These are phyloP conservation scores for Tortricodes alternella DNA, from an alignment of 2,888 invertebrate species.

Conservation along the genomic window DNA sequence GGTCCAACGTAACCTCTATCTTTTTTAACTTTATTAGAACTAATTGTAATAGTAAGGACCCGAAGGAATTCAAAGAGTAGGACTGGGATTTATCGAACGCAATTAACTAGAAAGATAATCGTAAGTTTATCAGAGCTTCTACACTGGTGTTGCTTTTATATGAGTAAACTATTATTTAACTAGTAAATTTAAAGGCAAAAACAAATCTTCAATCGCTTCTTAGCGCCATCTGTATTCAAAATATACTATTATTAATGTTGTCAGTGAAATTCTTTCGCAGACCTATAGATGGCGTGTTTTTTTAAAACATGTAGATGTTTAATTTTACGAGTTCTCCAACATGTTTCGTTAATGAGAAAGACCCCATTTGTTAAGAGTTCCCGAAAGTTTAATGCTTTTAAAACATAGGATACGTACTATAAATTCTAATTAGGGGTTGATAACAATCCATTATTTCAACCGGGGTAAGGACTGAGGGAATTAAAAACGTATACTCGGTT, in stretches of 20 bases:
- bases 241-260: not conserved
- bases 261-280: not conserved
- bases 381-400: not conserved
- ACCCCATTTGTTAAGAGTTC: too few species aligned
- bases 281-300: constrained; percentile 1
- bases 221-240: constrained; percentile 4
- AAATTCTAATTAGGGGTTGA: constrained; percentile 26
- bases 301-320: not conserved
- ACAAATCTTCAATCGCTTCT: not conserved
- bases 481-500: constrained; percentile 28
- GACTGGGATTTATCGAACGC: not conserved
- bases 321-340: not conserved
- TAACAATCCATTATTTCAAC: constrained; percentile 24
- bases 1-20: constrained; percentile 35
- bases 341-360: not conserved
- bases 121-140: too few species aligned
- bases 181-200: too few species aligned
- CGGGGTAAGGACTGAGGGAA: constrained; percentile 18
- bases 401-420: constrained; percentile 6
- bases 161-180: too few species aligned
- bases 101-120: not conserved
- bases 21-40: not conserved
- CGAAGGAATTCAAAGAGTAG: not conserved
- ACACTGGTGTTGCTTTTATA: too few species aligned
- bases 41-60: not conserved